Base-by-base conservation (phyloP, 2,888 invertebrate species). In the Agrochola circellaris region DNA sequence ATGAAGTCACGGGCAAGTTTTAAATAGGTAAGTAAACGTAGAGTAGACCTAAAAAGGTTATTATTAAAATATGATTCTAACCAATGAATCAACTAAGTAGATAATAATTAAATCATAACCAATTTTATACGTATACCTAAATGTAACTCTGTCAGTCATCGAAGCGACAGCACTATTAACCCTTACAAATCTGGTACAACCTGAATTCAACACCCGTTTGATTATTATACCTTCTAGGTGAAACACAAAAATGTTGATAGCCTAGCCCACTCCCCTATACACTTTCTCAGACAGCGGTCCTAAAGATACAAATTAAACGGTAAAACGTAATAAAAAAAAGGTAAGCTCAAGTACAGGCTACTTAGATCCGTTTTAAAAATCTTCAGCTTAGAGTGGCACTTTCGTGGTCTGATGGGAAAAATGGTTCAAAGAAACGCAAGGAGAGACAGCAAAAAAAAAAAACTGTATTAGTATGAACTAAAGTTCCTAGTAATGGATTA, bases 251-350 rank as follows among this genome's bases (percentile, higher is more conserved):
- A n/a, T 58, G 0, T 26, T 65, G 6, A 26, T n/a, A 45, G 45
- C 45, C 45, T 45, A 45, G 45, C 45, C 2, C 42, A 42, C 42
- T 42, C 9, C 42, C 9, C 42, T 42, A 38, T 8, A 42, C n/a
- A n/a, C 8, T 42, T 58, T 13, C 56, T 34, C 2, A 42, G 38
- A 9, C n/a, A 34, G 26, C 6, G 30, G 30, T 60, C 54, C 20
- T 73, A 56, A 79, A 73, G 26, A 78, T 48, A 78, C 34, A 73
- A 79, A 78, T 67, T 54, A 38, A 73, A 62, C 6, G 2, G 54
- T 0, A 23, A 61, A 75, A 62, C 45, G 23, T 45, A 62, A 77
- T 62, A 76, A 68, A 77, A 76, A 76, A 77, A 76, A 79, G 61
- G 45, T 45, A 45, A 45, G 45, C 13, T 45, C 13, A 4, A 4